These are phyloP conservation scores for Microcebus griseorufus DNA, from an alignment of 2,113 vertebrate species.

Conservation along the genomic window DNA sequence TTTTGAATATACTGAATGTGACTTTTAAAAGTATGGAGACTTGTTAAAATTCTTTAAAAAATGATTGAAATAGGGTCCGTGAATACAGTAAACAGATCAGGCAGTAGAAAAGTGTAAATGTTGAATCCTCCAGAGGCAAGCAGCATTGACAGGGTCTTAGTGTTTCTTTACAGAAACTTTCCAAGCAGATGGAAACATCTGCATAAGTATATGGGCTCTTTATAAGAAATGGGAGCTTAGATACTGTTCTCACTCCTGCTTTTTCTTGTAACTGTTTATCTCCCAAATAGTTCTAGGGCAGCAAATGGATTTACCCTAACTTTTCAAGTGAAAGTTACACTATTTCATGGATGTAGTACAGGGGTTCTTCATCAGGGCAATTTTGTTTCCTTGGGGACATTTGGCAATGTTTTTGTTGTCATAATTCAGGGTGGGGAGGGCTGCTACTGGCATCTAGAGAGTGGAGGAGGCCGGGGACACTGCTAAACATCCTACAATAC, in stretches of 20 bases:
- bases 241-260: not conserved
- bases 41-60: not conserved
- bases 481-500: accelerated
- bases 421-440: not conserved
- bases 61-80: not conserved
- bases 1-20: not conserved
- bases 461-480: not conserved
- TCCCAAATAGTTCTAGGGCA: not conserved
- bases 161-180: not conserved
- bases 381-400: not conserved
- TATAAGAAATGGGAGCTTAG: not conserved
- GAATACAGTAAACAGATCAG: not conserved
- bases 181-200: not conserved
- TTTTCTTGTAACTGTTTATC: not conserved
- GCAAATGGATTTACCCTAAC: not conserved
- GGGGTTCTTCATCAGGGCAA: not conserved
- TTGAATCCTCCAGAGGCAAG: not conserved
- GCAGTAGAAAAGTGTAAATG: not conserved
- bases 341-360: accelerated
- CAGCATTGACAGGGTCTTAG: not conserved
- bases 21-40: not conserved
- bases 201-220: not conserved
- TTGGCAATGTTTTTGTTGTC: not conserved
- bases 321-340: not conserved
- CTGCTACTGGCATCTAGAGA: not conserved